Base-by-base conservation (phyloP, 2,113 vertebrate species). In the Ciconia stormi region DNA sequence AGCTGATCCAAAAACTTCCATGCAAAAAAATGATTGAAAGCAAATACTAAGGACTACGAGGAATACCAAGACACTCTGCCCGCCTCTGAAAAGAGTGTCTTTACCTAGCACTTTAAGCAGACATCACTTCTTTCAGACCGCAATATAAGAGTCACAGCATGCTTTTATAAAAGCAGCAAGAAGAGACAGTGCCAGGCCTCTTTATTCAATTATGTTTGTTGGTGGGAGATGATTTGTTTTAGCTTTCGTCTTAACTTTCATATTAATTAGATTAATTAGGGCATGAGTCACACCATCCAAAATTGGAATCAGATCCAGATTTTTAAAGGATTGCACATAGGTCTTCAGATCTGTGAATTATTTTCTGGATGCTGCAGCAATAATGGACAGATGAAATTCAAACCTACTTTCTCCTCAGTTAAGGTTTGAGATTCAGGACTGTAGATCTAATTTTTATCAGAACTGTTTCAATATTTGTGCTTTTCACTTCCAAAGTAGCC, bases 401-500 rank as follows among this genome's bases (percentile, higher is more conserved):
- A 72, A 71, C 3, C 6, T 49, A 9, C 29, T 38, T 82, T 86
- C 13, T 88, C 36, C n/a, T 38, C 1, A 2, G 13, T 20, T 81
- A 38, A 73, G 5, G 2, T 47, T 34, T 78, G 50, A 81, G 12
- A 4, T 78, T 63, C 18, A 40, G n/a, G 18, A 40, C 5, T 30
- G 6, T 13, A 69, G n/a, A 63, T 12, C 0, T 61, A 49, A 25
- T 22, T 61, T 82, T 76, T 80, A 55, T 32, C 38, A 73, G 14
- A 82, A 58, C 2, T 53, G 7, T 70, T 83, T 46, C 38, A 73
- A 27, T 50, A 74, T 47, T 82, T 59, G 19, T 20, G 2, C 1
- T 44, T 74, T 91, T 53, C 5, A 13, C 4, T 81, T 69, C 16
- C 0, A 0, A 61, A 2, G 0, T 42, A 71, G 2, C 2, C 10